A percentile compares a stretch with the other conserved stretches of the same genome.
Conservation (phyloP, 2,888 invertebrate genomes). For the Empis livida region DNA sequence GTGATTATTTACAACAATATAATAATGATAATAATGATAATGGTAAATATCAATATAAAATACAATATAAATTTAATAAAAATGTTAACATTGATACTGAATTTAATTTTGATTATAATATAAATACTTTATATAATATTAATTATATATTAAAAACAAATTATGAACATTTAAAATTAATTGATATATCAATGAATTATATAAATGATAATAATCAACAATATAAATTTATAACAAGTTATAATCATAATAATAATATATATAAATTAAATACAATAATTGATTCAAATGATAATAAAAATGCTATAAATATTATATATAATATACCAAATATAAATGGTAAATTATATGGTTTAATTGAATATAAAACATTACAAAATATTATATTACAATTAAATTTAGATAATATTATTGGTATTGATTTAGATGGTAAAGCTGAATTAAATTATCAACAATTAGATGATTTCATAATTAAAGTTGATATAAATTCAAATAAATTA, state of each 20-base stretch:
- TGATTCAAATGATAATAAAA: conserved; percentile 41
- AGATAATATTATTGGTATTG: conserved; percentile 41
- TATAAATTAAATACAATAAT: conserved; percentile 37
- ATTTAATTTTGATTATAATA: conserved; percentile 18
- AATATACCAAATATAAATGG: neutral
- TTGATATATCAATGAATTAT: neutral
- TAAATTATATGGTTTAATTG: neutral
- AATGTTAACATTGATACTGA: neutral
- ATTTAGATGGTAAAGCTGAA: conserved; percentile 41
- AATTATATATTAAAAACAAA: conserved; percentile 37
- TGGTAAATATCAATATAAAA: conserved; percentile 15
- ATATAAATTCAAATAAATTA: conserved; percentile 49
- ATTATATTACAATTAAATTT: conserved; percentile 44
- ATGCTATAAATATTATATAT: conserved; percentile 40
- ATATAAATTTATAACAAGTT: neutral
- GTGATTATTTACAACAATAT: conserved; percentile 21
- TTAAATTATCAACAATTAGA: conserved; percentile 47
- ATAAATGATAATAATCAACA: neutral
- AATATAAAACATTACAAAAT: conserved; percentile 36
- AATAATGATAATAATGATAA: conserved; percentile 19
- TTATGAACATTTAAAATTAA: conserved; percentile 36
- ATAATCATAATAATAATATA: neutral
- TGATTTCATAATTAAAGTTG: conserved; percentile 47
- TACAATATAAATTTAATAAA: conserved; percentile 24
- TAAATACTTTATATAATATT: conserved; percentile 34